Evolutionary conservation across 1,140 invertebrate genomes (phyloP), one percentile per base, ranked within the genome.

Genomic region (Rhagoletis pomonella): DNA sequence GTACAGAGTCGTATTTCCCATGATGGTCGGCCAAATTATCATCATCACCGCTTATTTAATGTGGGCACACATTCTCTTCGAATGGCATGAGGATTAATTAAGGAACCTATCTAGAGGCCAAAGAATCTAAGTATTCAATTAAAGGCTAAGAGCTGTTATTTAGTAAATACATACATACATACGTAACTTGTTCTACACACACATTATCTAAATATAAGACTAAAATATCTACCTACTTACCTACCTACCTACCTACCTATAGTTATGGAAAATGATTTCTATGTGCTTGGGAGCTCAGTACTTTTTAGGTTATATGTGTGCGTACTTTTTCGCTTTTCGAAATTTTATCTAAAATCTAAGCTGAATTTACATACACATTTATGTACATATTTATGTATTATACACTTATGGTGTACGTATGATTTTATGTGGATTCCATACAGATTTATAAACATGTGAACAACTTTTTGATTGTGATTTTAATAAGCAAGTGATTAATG

Each of bases 1-100:
- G 29, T 90, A 94, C 90, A 96, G 96, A 89, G 94, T 96, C 88
- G 96, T 96, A n/a, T 96, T 97, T 91, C 96, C 97, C 3, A 94
- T 97, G 89, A 96, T 96, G 95, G 88, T 97, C 1, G 94, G 95
- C 1, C 96, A 96, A 85, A 94, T 96, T 5, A 86, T 94, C 1
- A 94, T 96, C 14, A 94, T 96, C n/a, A 96, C 94, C 17, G 89
- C 95, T 9, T 97, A 97, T 90, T 92, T 97, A 42, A 90, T 97
- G 67, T 90, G 97, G 14, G 95, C 95, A 88, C 96, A 97, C 89
- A 94, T 96, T 0, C 89, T 94, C 58, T 94, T 96, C 87, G 89
- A 91, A 47, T 97, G 96, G 96, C 93, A 95, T 89, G 94, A 87
- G 90, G 65, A 86, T 12, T 85, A 85, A 19, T 85, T 14, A 5